Conservation (phyloP, 2,888 invertebrate genomes). For the Diadegma fenestrale region DNA sequence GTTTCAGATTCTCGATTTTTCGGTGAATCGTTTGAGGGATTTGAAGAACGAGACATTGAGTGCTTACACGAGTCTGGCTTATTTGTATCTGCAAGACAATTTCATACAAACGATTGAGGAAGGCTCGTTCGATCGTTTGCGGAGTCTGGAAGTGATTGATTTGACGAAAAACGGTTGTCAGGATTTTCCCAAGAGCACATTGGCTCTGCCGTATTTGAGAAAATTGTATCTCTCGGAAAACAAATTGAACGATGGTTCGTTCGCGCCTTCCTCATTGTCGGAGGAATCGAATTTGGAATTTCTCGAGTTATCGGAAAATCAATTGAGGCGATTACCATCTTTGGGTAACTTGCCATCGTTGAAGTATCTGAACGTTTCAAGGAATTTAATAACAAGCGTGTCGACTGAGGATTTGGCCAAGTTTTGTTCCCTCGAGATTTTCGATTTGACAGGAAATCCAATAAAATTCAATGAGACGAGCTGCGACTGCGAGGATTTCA, state of each 20-base stretch:
- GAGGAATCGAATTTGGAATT: constrained; percentile 87
- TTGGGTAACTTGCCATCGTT: constrained; percentile 88
- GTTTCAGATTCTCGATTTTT: constrained; percentile 87
- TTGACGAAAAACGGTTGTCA: constrained; percentile 86
- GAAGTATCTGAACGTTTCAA: constrained; percentile 88
- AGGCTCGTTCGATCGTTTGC: constrained; percentile 86
- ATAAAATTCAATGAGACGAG: constrained; percentile 71
- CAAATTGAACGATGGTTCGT: constrained; percentile 80
- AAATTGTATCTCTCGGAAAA: constrained; percentile 88
- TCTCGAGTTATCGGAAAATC: constrained; percentile 88
- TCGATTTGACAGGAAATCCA: constrained; percentile 85
- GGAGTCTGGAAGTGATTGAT: constrained; percentile 86
- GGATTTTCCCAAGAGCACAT: constrained; percentile 85
- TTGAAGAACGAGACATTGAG: constrained; percentile 86
- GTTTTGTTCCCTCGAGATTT: constrained; percentile 87
- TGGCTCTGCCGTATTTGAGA: constrained; percentile 87
- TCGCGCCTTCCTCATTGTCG: constrained; percentile 75
- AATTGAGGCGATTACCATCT: constrained; percentile 87
- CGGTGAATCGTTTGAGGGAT: constrained; percentile 86
- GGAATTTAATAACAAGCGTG: constrained; percentile 86
- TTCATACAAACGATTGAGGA: constrained; percentile 86
- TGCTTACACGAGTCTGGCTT: constrained; percentile 86
- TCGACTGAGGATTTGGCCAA: constrained; percentile 87
- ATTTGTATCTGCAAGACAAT: constrained; percentile 87
- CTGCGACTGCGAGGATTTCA: constrained; percentile 76